Evolutionary conservation across 2,113 vertebrate species (phyloP), one percentile per base, ranked within the genome.

Genomic region (Megaceryle maxima): DNA sequence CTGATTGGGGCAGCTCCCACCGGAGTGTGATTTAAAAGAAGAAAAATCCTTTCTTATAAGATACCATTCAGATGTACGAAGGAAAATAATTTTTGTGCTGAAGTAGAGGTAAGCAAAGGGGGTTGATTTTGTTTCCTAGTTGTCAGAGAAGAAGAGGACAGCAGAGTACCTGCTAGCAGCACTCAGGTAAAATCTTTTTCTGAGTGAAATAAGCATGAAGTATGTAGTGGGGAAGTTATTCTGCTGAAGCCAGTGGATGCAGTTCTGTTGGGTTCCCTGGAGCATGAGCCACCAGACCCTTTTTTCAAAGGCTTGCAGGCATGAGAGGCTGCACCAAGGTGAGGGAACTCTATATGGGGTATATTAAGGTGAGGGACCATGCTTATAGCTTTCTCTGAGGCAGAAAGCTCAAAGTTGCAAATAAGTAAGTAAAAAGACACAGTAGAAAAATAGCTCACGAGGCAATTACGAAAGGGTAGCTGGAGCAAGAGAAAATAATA

Each of bases 381-480:
- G 62, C 59, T 57, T 44, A 59, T 1, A 73, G 56, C 26, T 79
- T 94, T 73, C 73, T 94, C 77, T 59, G 70, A 89, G n/a, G 37
- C 66, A 74, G 83, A 64, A 87, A 87, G 39, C 48, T 87, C 76
- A 56, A 88, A 94, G 83, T 13, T 63, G 37, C 37, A 89, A 95
- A 92, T 55, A 94, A 92, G 70, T 84, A 81, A 95, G 39, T 77
- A 86, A 92, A 92, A 93, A 92, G 64, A 72, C 59, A 60, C 9
- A 62, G 39, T 29, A 82, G 50, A 87, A 87, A 83, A 80, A 94
- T 25, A 85, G 66, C 41, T 89, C 57, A 70, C 1, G 3, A 86
- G 55, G 66, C 77, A 73, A 57, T 87, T 87, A 78, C 62, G 15
- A 2, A 50, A 87, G 69, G 48, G 56, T 41, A 92, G 60, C 11